Base-by-base conservation (phyloP, 2,888 invertebrate species). In the Glaucopsyche alexis region DNA sequence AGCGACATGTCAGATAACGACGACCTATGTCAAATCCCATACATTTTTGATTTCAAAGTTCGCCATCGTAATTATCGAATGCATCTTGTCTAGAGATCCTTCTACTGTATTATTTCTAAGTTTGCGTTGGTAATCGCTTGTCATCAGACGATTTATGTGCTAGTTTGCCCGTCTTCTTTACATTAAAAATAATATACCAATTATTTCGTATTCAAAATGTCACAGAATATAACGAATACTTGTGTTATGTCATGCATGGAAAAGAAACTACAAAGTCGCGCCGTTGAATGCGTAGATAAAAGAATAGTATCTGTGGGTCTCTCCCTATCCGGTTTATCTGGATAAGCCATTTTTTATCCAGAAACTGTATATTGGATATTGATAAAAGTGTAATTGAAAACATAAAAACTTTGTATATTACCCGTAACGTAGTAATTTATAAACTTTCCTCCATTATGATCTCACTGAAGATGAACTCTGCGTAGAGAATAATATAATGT, bases 311-410 rank as follows among this genome's bases (percentile, higher is more conserved):
- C 19, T 55, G 9, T 16, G 29, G 7, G 29, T 13, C 6, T 60
- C 11, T 11, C 19, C 55, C 19, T 38, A 55, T 55, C 55, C 19
- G 11, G 60, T 60, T 60, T 13, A 60, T 60, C 29, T 14, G 29
- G 29, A 38, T 38, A 38, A 38, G 60, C 38, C 29, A 38, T 60
- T 60, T 60, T 60, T 60, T 38, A 60, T 14, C 60, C 60, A 38
- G 55, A 19, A 19, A 55, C 55, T 19, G 29, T 60, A 38, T 38
- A 60, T 60, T 29, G 60, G 38, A 60, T 14, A 60, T 60, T 60
- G 60, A 60, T 60, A 60, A 60, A 60, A 60, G 60, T 60, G 38
- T 60, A 60, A 60, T 60, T 29, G 60, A 60, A 29, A 29, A 60
- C 60, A 60, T 38, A 55, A 38, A 55, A 60, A 60, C 60, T 60